Conservation (phyloP, 2,797 vertebrate genomes). For the Limosa lapponica region DNA sequence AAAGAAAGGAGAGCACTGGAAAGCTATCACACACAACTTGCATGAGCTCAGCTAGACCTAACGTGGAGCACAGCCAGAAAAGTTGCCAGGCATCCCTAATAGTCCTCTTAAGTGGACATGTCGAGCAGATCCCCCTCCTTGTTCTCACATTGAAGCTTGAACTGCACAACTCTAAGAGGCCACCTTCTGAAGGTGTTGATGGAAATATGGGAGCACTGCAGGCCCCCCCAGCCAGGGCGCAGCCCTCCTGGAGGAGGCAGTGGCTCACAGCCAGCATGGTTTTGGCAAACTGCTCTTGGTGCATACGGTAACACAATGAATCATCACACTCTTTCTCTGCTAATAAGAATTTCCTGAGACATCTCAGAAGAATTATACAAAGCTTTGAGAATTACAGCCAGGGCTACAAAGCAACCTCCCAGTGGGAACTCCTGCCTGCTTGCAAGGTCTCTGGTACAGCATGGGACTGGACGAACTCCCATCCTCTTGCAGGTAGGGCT, state of each 20-base stretch:
- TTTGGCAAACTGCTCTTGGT: background rate
- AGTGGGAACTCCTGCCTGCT: background rate
- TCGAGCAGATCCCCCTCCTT: background rate
- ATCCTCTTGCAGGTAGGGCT: background rate
- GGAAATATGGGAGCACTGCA: background rate
- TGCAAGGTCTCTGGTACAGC: background rate
- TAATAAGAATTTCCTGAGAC: background rate
- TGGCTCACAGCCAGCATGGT: background rate
- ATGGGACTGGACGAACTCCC: background rate
- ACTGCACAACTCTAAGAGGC: background rate
- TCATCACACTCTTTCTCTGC: fast-evolving
- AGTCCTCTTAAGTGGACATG: background rate
- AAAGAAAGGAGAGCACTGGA: background rate
- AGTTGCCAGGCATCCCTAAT: background rate
- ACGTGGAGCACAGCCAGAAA: background rate
- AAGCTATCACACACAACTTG: background rate
- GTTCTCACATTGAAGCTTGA: background rate
- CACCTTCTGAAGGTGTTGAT: background rate
- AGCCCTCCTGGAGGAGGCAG: background rate
- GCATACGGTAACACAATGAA: background rate
- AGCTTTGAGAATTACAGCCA: background rate
- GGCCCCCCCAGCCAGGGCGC: fast-evolving
- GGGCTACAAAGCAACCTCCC: background rate
- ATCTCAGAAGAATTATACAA: background rate
- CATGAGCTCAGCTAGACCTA: background rate